These are phyloP conservation scores for Limosa lapponica DNA, from an alignment of 2,797 vertebrate species.

Conservation along the genomic window DNA sequence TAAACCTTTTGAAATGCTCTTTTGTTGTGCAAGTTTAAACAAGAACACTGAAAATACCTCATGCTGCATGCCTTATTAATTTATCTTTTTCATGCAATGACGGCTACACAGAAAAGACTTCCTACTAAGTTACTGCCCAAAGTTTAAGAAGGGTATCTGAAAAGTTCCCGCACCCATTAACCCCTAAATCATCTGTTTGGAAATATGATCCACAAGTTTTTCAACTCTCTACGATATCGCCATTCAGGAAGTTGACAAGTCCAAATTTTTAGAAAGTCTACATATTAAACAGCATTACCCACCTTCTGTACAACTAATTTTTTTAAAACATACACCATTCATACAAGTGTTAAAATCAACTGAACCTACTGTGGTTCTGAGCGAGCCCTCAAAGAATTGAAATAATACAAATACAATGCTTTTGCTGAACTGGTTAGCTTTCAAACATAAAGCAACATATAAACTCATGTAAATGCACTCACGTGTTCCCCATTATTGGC, in stretches of 20 bases:
- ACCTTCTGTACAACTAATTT: background rate
- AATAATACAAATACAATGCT: background rate
- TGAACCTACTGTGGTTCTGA: background rate
- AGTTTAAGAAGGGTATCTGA: background rate
- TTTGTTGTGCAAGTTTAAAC: background rate
- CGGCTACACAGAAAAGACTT: background rate
- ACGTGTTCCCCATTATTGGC: background rate
- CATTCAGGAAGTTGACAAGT: background rate
- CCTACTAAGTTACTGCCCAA: background rate
- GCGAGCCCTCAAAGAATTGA: background rate
- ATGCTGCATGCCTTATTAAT: background rate
- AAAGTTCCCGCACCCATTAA: background rate
- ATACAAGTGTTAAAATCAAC: background rate
- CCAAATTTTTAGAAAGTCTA: background rate
- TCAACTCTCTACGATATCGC: background rate
- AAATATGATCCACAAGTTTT: background rate
- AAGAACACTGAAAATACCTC: background rate
- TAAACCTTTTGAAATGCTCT: background rate
- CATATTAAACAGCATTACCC: background rate
- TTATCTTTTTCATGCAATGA: background rate
- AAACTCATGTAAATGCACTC: accelerated
- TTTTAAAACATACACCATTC: background rate
- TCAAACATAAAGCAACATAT: background rate
- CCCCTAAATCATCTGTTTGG: background rate
- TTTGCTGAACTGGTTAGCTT: background rate